Percentiles rank a stretch among this genome's conserved stretches.
phyloP scores from a whole-genome alignment of 2,113 vertebrate genomes.

The Corythornis vintsioides region DNA sequence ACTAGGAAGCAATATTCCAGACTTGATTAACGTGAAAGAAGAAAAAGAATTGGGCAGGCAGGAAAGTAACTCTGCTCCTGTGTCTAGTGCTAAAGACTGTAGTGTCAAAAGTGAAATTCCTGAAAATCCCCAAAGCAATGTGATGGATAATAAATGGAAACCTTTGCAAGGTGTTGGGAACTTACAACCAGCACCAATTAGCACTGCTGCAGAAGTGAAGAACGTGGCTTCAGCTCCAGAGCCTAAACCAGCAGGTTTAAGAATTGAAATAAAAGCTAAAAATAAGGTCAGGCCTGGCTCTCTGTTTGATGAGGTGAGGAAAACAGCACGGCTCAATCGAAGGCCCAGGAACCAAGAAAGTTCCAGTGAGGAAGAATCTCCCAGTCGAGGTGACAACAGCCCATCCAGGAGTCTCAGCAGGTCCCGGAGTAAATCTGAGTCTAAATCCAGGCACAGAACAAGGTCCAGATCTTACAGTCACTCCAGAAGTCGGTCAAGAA shows the following conservation, averaged over 20 bases:
- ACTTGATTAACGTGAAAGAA: neutral
- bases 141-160: conserved; percentile 88
- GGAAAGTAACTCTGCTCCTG: neutral
- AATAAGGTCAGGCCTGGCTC: conserved; percentile 93
- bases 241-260: conserved; percentile 81
- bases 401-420: conserved; percentile 77
- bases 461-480: conserved; percentile 85
- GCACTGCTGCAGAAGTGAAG: conserved; percentile 46
- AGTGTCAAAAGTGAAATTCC: conserved; percentile 18
- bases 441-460: conserved; percentile 83
- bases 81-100: conserved; percentile 42
- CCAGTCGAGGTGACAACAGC: conserved; percentile 75
- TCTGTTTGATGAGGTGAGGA: conserved; percentile 95
- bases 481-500: conserved; percentile 87
- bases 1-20: neutral
- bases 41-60: neutral
- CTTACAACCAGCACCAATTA: conserved; percentile 31
- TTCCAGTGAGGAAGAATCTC: conserved; percentile 90
- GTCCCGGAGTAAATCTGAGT: conserved; percentile 84
- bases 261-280: conserved; percentile 96
- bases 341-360: conserved; percentile 93
- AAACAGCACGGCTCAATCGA: conserved; percentile 92
- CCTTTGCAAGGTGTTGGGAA: conserved; percentile 86
- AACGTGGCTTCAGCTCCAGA: conserved; percentile 55
- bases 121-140: conserved; percentile 33